Conservation (phyloP, 37 sponge, comb jelly and placozoan genomes). For the Aphrocallistes beatrix region DNA sequence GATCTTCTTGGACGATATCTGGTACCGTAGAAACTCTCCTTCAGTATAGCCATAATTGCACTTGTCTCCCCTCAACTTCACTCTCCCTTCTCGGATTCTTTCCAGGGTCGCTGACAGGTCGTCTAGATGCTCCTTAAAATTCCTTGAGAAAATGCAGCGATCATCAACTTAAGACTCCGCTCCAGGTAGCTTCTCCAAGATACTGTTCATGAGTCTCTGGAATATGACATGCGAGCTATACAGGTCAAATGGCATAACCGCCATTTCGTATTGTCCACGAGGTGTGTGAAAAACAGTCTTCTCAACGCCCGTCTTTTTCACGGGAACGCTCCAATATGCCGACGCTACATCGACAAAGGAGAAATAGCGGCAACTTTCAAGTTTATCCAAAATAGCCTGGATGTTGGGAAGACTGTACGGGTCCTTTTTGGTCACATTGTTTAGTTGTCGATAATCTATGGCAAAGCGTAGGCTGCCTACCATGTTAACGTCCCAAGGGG, state of each 20-base stretch:
- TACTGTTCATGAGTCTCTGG: constrained; percentile 17
- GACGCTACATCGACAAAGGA: constrained; percentile 26
- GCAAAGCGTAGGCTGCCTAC: constrained; percentile 26
- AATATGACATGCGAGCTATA: background rate
- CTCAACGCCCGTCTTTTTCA: background rate
- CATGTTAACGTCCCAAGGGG: constrained; percentile 22
- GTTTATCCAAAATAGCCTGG: constrained; percentile 12
- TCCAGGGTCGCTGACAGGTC: too few species aligned
- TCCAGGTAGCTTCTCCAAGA: too few species aligned
- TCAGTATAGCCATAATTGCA: too few species aligned
- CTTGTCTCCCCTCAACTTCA: too few species aligned
- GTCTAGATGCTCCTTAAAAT: too few species aligned
- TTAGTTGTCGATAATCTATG: constrained; percentile 32
- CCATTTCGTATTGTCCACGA: background rate
- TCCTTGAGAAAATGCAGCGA: too few species aligned
- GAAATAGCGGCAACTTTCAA: constrained; percentile 27
- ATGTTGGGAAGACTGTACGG: constrained; percentile 29
- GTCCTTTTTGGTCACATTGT: constrained; percentile 27
- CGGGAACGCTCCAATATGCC: constrained; percentile 24
- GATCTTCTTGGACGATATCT: too few species aligned
- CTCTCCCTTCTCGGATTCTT: too few species aligned
- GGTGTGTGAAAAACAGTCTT: constrained; percentile 21
- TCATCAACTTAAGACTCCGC: too few species aligned
- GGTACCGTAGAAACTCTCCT: too few species aligned
- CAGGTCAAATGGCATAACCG: constrained; percentile 22